Conservation (phyloP, 2,797 vertebrate species). For the Malacoraja senta region DNA sequence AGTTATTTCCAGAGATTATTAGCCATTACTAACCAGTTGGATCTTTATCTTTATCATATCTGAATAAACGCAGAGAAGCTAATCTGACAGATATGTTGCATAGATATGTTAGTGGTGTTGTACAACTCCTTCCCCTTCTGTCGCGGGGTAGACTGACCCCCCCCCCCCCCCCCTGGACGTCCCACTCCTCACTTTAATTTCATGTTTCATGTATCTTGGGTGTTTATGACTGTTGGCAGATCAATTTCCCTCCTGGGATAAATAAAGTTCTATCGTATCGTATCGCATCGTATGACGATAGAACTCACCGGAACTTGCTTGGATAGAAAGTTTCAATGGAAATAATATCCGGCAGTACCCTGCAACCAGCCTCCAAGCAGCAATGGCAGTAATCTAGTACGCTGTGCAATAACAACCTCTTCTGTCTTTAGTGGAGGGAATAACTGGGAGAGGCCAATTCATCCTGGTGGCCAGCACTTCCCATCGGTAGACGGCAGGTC, state of each 20-base stretch:
- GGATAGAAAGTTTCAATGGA: not conserved
- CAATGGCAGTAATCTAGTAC: not conserved
- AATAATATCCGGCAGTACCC: not conserved
- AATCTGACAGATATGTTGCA: not conserved
- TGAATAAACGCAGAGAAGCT: not conserved
- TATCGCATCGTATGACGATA: too few species aligned
- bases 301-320: not conserved
- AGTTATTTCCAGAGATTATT: not conserved
- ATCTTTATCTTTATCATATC: not conserved
- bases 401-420: not conserved
- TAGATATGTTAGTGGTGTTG: too few species aligned
- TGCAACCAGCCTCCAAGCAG: not conserved
- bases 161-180: too few species aligned
- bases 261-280: too few species aligned
- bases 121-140: too few species aligned
- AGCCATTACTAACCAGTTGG: not conserved
- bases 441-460: constrained; percentile 18
- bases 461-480: not conserved
- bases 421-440: not conserved
- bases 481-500: not conserved
- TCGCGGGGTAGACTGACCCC: too few species aligned
- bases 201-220: too few species aligned
- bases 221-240: too few species aligned
- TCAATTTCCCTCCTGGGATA: too few species aligned
- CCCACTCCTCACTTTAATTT: too few species aligned